Percentiles rank a stretch among this genome's conserved stretches.
These are phyloP conservation scores for Macquaria ambigua DNA, from an alignment of 2,113 vertebrate species.

Conservation along the genomic window DNA sequence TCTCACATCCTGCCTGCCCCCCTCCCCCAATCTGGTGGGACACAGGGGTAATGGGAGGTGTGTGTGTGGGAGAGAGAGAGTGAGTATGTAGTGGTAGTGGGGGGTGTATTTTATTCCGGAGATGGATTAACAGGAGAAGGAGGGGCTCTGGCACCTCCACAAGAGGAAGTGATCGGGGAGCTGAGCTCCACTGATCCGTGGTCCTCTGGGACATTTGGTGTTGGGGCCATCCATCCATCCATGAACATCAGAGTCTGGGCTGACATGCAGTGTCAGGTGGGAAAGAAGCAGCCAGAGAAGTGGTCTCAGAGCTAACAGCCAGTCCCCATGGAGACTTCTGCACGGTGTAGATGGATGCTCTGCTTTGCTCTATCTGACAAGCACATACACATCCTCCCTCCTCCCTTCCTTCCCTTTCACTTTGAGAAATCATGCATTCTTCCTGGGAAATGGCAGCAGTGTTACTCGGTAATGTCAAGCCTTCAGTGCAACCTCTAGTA, in stretches of 20 bases:
- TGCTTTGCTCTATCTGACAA: conserved; percentile 15
- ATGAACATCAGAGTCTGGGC: conserved; percentile 7
- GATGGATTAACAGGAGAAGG: conserved; percentile 74
- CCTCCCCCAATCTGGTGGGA: conserved; percentile 55
- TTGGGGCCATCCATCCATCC: conserved; percentile 31
- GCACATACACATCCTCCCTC: not conserved
- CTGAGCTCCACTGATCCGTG: conserved; percentile 52
- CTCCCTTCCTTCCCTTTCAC: not conserved
- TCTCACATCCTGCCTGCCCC: conserved; percentile 77
- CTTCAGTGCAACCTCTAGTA: too few relatives aligned
- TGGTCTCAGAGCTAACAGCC: conserved; percentile 29
- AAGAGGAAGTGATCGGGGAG: conserved; percentile 38
- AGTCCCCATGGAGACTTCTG: not conserved
- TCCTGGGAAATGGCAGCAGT: not conserved
- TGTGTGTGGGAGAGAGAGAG: conserved; percentile 7
- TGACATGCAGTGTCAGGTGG: conserved; percentile 50
- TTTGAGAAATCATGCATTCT: conserved; percentile 6
- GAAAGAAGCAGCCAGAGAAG: conserved; percentile 12
- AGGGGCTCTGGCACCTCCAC: conserved; percentile 27
- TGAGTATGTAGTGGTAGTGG: conserved; percentile 18
- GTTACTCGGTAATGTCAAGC: not conserved
- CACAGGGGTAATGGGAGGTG: conserved; percentile 49
- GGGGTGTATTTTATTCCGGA: conserved; percentile 63
- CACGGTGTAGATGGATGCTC: not conserved
- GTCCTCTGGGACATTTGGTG: conserved; percentile 43